Evolutionary conservation across 2,888 invertebrate genomes (phyloP), one percentile per base, ranked within the genome.

Genomic region (Dynastes grantii): DNA sequence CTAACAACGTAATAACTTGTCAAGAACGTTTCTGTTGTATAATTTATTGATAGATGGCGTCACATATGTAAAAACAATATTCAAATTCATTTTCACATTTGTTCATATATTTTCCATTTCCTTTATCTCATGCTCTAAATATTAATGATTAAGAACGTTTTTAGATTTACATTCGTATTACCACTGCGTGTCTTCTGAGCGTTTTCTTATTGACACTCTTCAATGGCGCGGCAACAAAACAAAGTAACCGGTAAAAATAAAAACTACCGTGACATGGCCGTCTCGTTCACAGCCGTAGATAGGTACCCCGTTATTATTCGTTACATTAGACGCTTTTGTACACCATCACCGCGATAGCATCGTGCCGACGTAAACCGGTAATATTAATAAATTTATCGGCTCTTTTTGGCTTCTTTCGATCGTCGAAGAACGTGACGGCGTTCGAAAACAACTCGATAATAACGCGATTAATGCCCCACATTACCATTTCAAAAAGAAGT

Each of bases 391-490:
- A 58, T 58, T 58, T 22, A 9, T 16, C 55, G 22, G 9, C 22
- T 58, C 55, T 22, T 58, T 58, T 58, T 22, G 55, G 5, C 5
- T 58, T 58, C 8, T 22, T 58, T 58, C 16, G 55, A 16, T 58
- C 22, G 22, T 58, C 22, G 16, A 22, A 8, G 55, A 22, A 58
- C 55, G 55, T 58, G 55, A 58, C 9, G 55, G 55, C 22, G 55
- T 22, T 58, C 22, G 65, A 67, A 67, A 67, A 40, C 40, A 22
- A 45, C 65, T 67, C 65, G 65, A 67, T 67, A 67, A 67, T 67
- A 67, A 67, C 65, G 45, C 65, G 40, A 40, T 67, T 67, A 67
- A 67, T 67, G 65, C 16, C 40, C 45, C 40, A 67, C 49, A 67
- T 67, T 67, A 67, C 37, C 65, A 67, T 67, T 22, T 58, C 22